Evolutionary conservation across 1,140 invertebrate species (phyloP).

Genomic region (Drosophila sturtevanti): DNA sequence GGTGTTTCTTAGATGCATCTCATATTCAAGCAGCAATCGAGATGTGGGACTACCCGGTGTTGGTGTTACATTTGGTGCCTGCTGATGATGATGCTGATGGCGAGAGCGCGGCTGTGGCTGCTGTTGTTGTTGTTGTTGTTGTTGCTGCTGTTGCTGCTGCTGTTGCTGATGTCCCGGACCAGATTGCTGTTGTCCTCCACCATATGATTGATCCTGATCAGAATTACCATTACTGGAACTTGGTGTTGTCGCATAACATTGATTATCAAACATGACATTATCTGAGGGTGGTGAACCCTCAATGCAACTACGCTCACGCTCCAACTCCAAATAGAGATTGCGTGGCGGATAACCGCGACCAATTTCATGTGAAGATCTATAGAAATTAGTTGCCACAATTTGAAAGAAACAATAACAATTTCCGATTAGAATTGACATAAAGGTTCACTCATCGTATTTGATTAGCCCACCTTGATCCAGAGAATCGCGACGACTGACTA

Average conservation of each 20-base stretch:
- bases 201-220: constrained; percentile 90
- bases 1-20: constrained; percentile 96
- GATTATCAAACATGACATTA: constrained; percentile 96
- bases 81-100: constrained; percentile 78
- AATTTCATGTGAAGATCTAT: constrained; percentile 87
- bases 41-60: constrained; percentile 94
- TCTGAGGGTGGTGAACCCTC: constrained; percentile 94
- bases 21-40: constrained; percentile 94
- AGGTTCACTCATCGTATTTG: background rate
- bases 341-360: constrained; percentile 84
- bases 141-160: constrained; percentile 49
- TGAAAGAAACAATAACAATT: background rate
- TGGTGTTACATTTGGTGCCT: constrained; percentile 86
- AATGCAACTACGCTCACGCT: constrained; percentile 86
- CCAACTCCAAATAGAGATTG: constrained; percentile 92
- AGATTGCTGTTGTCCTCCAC: constrained; percentile 84
- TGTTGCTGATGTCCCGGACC: constrained; percentile 50
- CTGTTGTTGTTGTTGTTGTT: constrained; percentile 83
- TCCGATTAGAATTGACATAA: too few species aligned
- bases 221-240: constrained; percentile 95
- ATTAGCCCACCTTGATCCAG: constrained; percentile 82
- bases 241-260: constrained; percentile 95
- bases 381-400: constrained; percentile 4
- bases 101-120: constrained; percentile 55
- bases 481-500: constrained; percentile 83